phyloP scores from a whole-genome alignment of 2,888 invertebrate species.

The Orthonevra nobilis region DNA sequence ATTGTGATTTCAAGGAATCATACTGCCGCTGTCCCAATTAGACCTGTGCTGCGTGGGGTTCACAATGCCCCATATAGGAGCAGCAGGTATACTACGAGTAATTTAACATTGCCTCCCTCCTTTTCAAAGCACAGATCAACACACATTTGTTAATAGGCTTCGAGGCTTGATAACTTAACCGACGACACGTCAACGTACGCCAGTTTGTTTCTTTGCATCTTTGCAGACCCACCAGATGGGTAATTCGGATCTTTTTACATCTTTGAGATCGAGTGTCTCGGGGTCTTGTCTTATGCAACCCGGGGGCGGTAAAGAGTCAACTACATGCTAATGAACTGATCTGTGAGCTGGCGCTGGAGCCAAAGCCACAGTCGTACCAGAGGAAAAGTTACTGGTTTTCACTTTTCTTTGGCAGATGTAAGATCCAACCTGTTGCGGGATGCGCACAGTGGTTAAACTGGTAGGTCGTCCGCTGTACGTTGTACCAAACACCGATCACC shows the following conservation, averaged over 20 bases:
- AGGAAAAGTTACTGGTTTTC: slow-evolving; percentile 61
- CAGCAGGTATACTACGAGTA: no score
- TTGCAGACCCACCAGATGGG: slow-evolving; percentile 40
- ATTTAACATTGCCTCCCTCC: not conserved
- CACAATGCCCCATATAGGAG: slow-evolving; percentile 24
- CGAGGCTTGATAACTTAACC: slow-evolving; percentile 1
- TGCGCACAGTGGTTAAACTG: slow-evolving; percentile 63
- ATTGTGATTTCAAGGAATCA: slow-evolving; percentile 48
- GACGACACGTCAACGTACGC: slow-evolving; percentile 35
- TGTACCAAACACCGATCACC: not conserved
- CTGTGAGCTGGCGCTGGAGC: slow-evolving; percentile 24
- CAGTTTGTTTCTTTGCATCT: slow-evolving; percentile 7
- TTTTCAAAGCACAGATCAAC: not conserved
- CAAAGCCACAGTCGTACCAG: slow-evolving; percentile 36
- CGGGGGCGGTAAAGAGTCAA: slow-evolving; percentile 52
- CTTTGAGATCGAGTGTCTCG: not conserved
- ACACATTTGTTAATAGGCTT: slow-evolving; percentile 3
- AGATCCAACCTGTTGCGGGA: slow-evolving; percentile 61
- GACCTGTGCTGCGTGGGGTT: slow-evolving; percentile 46
- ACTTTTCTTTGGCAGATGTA: slow-evolving; percentile 59
- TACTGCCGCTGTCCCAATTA: slow-evolving; percentile 53
- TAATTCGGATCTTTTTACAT: slow-evolving; percentile 30
- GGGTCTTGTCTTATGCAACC: slow-evolving; percentile 41
- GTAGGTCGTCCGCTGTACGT: no score
- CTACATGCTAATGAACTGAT: slow-evolving; percentile 62